Base-by-base conservation (phyloP, 2,113 vertebrate genomes). In the Turdus rufiventris region DNA sequence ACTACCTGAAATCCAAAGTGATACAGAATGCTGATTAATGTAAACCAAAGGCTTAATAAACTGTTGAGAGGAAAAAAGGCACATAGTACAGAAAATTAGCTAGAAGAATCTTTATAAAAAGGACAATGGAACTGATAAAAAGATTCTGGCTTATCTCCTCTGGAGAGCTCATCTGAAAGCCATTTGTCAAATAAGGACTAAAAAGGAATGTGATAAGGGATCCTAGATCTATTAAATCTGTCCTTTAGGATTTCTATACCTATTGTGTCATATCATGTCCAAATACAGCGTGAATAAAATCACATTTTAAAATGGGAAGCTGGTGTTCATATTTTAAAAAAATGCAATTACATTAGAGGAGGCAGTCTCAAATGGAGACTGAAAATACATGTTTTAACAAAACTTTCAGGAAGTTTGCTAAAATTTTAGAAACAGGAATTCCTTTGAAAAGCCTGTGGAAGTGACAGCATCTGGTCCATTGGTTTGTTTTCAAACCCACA, bases 171-270 rank as follows among this genome's bases (percentile, higher is more conserved):
- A 92, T 72, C 78, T 94, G 70, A 87, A 97, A 96, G 58, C 58
- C 71, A 79, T 95, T 94, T 92, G 89, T 89, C 81, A 94, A 94
- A 87, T 88, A 88, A 88, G 45, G 94, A 91, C 87, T 88, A 86
- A 76, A 96, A 91, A 88, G 42, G 36, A 16, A 68, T 70, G 78
- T 85, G 84, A 85, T 88, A 95, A 96, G 81, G 72, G 84, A 95
- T 92, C 50, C 40, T 88, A 91, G 84, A 94, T 94, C 89, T 91
- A 93, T 95, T 93, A 87, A 95, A 93, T 89, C 76, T 71, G 61
- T 72, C 89, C 80, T 91, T 91, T 72, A 87, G 74, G 74, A 76
- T 89, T 97, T 96, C 89, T 85, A 62, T 76, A 79, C 58, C 74
- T 94, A 76, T 87, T 89, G 45, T 97, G 57, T 73, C 70, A 45